phyloP scores from a whole-genome alignment of 2,888 invertebrate genomes.

The Eupsilia transversa region DNA sequence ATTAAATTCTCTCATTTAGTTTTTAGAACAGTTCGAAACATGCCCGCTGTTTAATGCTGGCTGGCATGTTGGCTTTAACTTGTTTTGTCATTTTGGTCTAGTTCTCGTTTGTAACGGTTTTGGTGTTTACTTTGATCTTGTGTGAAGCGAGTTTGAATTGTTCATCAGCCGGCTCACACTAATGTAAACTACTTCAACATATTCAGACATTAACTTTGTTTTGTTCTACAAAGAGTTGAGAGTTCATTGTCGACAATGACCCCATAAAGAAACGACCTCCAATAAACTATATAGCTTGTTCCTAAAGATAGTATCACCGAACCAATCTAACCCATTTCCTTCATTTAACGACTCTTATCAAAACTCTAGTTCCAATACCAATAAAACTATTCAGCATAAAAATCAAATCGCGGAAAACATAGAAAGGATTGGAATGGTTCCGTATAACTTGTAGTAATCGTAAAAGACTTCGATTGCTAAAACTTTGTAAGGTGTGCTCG shows the following conservation, averaged over 20 bases:
- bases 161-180: slow-evolving; percentile 12
- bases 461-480: slow-evolving; percentile 80
- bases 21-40: slow-evolving; percentile 58
- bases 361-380: slow-evolving; percentile 44
- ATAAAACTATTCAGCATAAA: slow-evolving; percentile 64
- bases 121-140: slow-evolving; percentile 35
- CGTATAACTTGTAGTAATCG: slow-evolving; percentile 73
- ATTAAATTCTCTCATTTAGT: slow-evolving; percentile 63
- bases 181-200: slow-evolving; percentile 1
- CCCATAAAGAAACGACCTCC: slow-evolving; percentile 14
- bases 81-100: slow-evolving; percentile 54
- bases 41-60: slow-evolving; percentile 27
- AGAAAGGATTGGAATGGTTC: slow-evolving; percentile 63
- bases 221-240: neutral
- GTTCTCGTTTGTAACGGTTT: slow-evolving; percentile 44
- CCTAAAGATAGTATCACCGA: slow-evolving; percentile 20
- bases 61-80: slow-evolving; percentile 49
- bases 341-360: slow-evolving; percentile 51
- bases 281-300: slow-evolving; percentile 22
- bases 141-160: slow-evolving; percentile 7
- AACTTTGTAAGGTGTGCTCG: slow-evolving; percentile 79
- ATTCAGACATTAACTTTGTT: slow-evolving; percentile 2
- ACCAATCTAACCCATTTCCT: slow-evolving; percentile 21
- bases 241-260: slow-evolving; percentile 4
- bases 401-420: slow-evolving; percentile 51